Evolutionary conservation across 2,113 vertebrate species (phyloP), one percentile per base, ranked within the genome.

Genomic region (Syngnathus scovelli): DNA sequence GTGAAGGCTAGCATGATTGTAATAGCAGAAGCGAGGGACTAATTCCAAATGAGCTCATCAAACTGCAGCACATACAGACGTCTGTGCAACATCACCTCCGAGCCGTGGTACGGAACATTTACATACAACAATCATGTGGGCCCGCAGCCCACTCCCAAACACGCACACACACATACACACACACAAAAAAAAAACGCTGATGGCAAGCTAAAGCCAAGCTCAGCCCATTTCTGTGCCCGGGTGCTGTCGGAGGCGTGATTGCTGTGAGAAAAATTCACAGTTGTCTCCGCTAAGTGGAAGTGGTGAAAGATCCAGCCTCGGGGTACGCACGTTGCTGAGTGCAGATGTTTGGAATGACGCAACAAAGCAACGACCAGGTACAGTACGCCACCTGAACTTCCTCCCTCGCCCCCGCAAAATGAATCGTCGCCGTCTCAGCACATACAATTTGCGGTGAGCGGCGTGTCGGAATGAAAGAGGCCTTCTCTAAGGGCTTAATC

Each of bases 401-500:
- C 72, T 21, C 49, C 16, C 27, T 33, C 19, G 9, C 41, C 52
- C 67, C 56, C 15, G 0, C 49, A 77, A 83, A 85, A 70, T 72
- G 7, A 46, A 67, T 69, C 66, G 61, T 67, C 65, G 66, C 71
- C 75, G 68, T 78, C 68, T 64, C 60, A 52, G 49, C 0, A 49
- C 58, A 21, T 21, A 67, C 66, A 72, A 64, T 75, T 78, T 69
- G 76, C 67, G 23, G 73, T 77, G 52, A 61, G 71, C 60, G 62
- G 69, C 68, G 71, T 68, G 82, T 81, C 68, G 83, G 75, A 87
- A 90, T 88, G 84, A 91, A 91, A 89, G 85, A 87, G 76, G 72
- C 88, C 87, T 90, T 90, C 90, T 92, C 78, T 88, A 79, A 74
- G 72, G 79, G 71, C 56, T 81, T 89, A 91, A 90, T 90, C 87